Evolutionary conservation across 2,113 vertebrate species (phyloP).

Genomic region (Suricata suricatta): DNA sequence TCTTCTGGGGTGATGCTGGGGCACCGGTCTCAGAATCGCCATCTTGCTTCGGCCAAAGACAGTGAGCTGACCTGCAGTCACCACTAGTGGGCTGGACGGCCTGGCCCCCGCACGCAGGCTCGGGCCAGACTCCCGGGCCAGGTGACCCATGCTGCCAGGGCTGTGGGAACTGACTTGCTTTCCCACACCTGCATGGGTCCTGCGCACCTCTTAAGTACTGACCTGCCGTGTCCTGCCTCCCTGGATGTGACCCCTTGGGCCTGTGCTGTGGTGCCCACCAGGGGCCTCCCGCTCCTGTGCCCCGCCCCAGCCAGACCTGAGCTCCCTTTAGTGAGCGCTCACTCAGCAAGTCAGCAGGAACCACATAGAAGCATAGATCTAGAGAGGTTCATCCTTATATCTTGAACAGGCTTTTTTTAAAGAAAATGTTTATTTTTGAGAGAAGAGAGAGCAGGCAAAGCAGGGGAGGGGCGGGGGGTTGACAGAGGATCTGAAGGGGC

Average conservation of each 20-base stretch:
- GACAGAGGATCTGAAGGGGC: too few species aligned
- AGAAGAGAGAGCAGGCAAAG: too few species aligned
- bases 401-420: background rate
- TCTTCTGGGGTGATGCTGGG: background rate
- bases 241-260: background rate
- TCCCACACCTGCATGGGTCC: rapidly evolving
- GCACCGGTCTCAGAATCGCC: background rate
- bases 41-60: too few species aligned
- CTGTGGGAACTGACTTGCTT: background rate
- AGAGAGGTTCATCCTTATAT: background rate
- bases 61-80: background rate
- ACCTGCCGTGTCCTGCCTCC: background rate
- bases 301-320: background rate
- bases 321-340: background rate
- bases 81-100: rapidly evolving
- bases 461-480: too few species aligned
- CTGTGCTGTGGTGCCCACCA: background rate
- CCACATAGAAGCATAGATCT: background rate
- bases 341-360: background rate
- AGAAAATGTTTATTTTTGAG: too few species aligned
- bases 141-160: rapidly evolving
- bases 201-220: background rate
- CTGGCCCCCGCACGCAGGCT: background rate
- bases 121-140: background rate
- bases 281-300: background rate